phyloP scores from a whole-genome alignment of 2,888 invertebrate species.

The Shargacucullia verbasci region DNA sequence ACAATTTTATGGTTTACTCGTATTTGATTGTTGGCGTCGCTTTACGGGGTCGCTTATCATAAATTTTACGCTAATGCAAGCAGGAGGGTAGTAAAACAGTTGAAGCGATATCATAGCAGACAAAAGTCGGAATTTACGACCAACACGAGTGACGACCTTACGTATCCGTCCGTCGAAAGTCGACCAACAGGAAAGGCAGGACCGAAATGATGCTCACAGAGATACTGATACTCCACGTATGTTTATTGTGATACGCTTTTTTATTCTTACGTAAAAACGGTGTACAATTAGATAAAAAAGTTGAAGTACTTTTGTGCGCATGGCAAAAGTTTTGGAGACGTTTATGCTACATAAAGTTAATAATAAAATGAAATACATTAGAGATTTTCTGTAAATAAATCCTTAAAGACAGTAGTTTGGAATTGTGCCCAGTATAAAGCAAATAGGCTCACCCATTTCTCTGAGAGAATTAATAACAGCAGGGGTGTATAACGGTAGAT shows the following conservation, averaged over 20 bases:
- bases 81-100: slow-evolving; percentile 59
- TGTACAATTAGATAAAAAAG: too few species aligned
- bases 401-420: too few species aligned
- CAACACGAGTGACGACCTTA: slow-evolving; percentile 14
- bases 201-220: slow-evolving; percentile 30
- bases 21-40: slow-evolving; percentile 56
- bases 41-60: slow-evolving; percentile 64
- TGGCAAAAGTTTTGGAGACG: too few species aligned
- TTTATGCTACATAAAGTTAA: too few species aligned
- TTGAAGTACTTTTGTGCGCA: too few species aligned
- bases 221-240: slow-evolving; percentile 15
- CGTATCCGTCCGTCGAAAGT: slow-evolving; percentile 44
- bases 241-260: slow-evolving; percentile 3
- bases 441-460: too few species aligned
- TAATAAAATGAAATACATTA: too few species aligned
- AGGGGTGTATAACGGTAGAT: too few species aligned
- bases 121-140: slow-evolving; percentile 59
- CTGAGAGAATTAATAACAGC: too few species aligned
- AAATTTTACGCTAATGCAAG: slow-evolving; percentile 64
- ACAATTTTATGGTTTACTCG: slow-evolving; percentile 48
- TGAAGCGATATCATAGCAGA: slow-evolving; percentile 53
- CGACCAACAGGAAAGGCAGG: slow-evolving; percentile 42
- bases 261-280: background rate
- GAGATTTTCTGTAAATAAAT: too few species aligned
- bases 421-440: too few species aligned